Percentiles rank a stretch among this genome's conserved stretches.
Evolutionary conservation across 2,113 vertebrate species (phyloP).

Genomic region (Probosciger aterrimus): DNA sequence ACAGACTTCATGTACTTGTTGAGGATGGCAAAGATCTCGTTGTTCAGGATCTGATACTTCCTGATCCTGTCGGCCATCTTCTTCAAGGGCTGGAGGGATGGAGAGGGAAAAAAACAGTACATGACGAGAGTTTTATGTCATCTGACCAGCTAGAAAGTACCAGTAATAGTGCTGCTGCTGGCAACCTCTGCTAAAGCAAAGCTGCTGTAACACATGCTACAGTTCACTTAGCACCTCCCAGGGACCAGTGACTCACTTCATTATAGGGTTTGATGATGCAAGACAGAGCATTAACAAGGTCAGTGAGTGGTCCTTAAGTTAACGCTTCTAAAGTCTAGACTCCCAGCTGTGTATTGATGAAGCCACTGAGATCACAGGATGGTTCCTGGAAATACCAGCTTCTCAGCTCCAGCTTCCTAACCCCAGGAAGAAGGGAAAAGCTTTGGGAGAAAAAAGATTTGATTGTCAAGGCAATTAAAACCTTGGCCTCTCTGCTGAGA

Average conservation of each 20-base stretch:
- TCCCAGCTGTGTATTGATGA: slow-evolving; percentile 13
- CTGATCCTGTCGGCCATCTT: slow-evolving; percentile 99
- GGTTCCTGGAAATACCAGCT: not conserved
- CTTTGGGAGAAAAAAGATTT: not conserved
- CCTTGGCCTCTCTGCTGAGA: slow-evolving; percentile 3
- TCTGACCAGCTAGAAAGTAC: not conserved
- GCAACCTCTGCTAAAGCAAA: not conserved
- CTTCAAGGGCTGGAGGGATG: slow-evolving; percentile 87
- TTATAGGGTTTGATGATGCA: not conserved
- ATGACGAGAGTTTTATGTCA: not conserved
- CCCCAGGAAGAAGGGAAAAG: not conserved
- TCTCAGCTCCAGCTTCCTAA: not conserved
- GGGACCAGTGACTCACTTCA: not conserved
- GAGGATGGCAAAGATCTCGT: slow-evolving; percentile 97
- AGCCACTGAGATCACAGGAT: not conserved
- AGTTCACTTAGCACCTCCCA: slow-evolving; percentile 22
- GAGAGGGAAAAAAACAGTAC: not conserved
- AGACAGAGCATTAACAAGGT: slow-evolving; percentile 1
- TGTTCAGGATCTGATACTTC: slow-evolving; percentile 99
- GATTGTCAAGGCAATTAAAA: slow-evolving; percentile 30
- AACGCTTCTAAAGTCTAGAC: not conserved
- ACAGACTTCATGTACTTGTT: slow-evolving; percentile 99
- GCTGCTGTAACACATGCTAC: not conserved
- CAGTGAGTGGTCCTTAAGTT: not conserved
- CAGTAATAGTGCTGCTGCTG: not conserved